Base-by-base conservation (phyloP, 2,113 vertebrate genomes). In the Pitta sordida region DNA sequence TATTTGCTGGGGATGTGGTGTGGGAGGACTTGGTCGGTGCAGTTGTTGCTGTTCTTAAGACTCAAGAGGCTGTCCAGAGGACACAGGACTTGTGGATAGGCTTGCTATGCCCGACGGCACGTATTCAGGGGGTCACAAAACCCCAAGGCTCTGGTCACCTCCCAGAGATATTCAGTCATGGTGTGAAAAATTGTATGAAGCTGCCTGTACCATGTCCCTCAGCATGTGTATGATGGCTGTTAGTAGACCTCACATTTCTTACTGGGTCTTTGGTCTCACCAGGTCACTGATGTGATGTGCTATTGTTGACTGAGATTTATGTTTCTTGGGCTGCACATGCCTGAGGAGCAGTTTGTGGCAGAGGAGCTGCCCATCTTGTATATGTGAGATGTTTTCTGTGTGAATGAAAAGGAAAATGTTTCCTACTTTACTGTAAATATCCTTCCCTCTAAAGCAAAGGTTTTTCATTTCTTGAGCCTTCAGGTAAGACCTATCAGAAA, bases 401-500 rank as follows among this genome's bases (percentile, higher is more conserved):
- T 15, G 11, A 16, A 71, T 63, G 27, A 75, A 11, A 39, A 85
- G 49, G 41, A 79, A 36, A 20, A 41, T 71, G 8, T 56, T 88
- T 92, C 77, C 43, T 92, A 19, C 69, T 91, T 82, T 76, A 24
- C 17, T 68, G 34, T 71, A 79, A 71, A 71, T 19, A 29, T 71
- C 10, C 27, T 79, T 88, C 32, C 7, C 17, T 79, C 30, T 79
- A 76, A 52, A 75, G 20, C 15, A 27, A 6, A n/a, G 67, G 26
- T 41, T 82, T 81, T 93, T 34, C 29, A 64, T 71, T 92, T 91
- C 49, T 89, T 79, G 11, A 17, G 46, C 62, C 36, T 79, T 84
- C 39, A 75, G 49, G 26, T 49, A 89, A 93, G 49, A 87, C 26
- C 8, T 75, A 0, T 68, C 41, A 34, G 52, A 30, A 89, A 68